A percentile compares a stretch with the other conserved stretches of the same genome.
These are phyloP conservation scores for Zoroaster sp. DNA, from an alignment of 53 echinoderm and acorn worm genomes.

Conservation along the genomic window DNA sequence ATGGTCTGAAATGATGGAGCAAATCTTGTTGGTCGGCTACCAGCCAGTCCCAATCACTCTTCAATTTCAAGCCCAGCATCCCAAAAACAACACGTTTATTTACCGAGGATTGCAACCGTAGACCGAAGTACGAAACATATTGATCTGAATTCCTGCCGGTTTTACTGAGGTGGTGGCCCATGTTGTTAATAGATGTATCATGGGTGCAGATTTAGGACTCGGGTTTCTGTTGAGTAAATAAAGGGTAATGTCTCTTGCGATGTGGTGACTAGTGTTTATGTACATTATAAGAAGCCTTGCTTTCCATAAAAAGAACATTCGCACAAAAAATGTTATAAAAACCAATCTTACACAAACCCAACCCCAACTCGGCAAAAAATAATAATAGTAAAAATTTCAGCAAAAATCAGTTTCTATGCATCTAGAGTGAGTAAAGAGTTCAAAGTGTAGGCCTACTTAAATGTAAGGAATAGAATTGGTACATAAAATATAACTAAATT, in stretches of 20 bases:
- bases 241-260: not conserved
- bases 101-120: not conserved
- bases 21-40: not conserved
- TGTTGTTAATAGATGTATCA: not conserved
- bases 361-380: not conserved
- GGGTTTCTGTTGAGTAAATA: not conserved
- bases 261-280: not conserved
- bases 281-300: not conserved
- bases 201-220: not conserved
- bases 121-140: not conserved
- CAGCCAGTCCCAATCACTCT: constrained; percentile 15
- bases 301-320: not conserved
- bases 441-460: no score
- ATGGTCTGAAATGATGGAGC: not conserved
- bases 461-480: no score
- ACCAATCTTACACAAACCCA: not conserved
- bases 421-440: no score
- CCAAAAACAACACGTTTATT: constrained; percentile 2
- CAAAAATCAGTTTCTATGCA: no score
- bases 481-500: no score
- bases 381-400: no score
- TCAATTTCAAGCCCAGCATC: not conserved
- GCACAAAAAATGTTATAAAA: not conserved
- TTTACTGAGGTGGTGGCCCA: not conserved
- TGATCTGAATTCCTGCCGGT: not conserved